Evolutionary conservation across 2,888 invertebrate species (phyloP).

Genomic region (Euplagia quadripunctaria): DNA sequence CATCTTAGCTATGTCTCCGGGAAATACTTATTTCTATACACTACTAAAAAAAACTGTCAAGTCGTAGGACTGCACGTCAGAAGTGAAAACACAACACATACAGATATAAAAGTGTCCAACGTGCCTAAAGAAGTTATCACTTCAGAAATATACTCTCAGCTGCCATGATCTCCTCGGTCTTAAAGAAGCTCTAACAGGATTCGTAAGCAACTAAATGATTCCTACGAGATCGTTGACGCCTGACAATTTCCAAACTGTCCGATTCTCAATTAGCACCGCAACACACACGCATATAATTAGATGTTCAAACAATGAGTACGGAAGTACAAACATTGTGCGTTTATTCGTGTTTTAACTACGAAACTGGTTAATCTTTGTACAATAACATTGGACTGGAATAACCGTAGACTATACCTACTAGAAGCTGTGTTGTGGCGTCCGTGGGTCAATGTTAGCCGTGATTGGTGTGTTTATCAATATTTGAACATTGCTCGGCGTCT

Average conservation of each 20-base stretch:
- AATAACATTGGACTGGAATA: conserved; percentile 36
- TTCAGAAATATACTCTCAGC: too few species aligned
- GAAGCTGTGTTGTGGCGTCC: conserved; percentile 15
- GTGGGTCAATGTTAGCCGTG: conserved; percentile 16
- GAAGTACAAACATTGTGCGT: conserved; percentile 59
- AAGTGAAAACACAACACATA: too few species aligned
- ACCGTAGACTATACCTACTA: conserved; percentile 14
- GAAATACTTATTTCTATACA: too few species aligned
- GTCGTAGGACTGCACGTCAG: too few species aligned
- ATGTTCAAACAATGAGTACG: conserved; percentile 56
- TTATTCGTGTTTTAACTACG: conserved; percentile 54
- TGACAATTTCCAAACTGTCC: neutral
- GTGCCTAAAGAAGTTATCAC: too few species aligned
- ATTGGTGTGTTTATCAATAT: conserved; percentile 25
- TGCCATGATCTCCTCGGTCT: neutral
- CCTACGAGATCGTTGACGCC: neutral
- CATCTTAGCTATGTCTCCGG: too few species aligned
- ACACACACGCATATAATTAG: conserved; percentile 55
- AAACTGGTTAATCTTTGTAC: conserved; percentile 56
- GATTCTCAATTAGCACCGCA: conserved; percentile 15
- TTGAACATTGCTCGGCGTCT: conserved; percentile 6
- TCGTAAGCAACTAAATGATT: neutral
- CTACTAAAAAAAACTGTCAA: too few species aligned
- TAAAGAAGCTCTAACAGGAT: neutral
- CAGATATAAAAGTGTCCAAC: too few species aligned